These are phyloP conservation scores for Spheniscus mendiculus DNA, from an alignment of 2,113 vertebrate species.

Conservation along the genomic window DNA sequence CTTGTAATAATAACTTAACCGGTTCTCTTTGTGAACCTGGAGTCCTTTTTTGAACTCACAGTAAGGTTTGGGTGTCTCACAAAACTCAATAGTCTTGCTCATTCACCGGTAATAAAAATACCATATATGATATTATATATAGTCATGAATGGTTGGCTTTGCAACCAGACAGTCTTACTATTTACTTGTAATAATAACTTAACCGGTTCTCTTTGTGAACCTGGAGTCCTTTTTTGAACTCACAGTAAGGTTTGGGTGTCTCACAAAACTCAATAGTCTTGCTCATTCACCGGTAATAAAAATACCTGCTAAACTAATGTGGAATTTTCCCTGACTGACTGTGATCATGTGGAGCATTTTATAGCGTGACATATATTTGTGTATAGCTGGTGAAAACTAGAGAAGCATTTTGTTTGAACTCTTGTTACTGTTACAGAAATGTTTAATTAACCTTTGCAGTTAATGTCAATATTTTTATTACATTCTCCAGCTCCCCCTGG, in stretches of 20 bases:
- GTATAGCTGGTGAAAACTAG: background rate
- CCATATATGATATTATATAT: too few species aligned
- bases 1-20: background rate
- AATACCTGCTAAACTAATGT: background rate
- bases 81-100: background rate
- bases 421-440: background rate
- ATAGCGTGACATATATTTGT: background rate
- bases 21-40: background rate
- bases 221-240: background rate
- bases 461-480: slow-evolving; percentile 12
- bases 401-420: background rate
- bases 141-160: background rate
- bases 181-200: background rate
- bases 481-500: background rate
- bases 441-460: slow-evolving; percentile 40
- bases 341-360: background rate
- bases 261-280: background rate
- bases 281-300: background rate
- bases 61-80: background rate
- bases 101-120: background rate
- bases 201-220: background rate
- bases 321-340: background rate
- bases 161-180: background rate
- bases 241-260: background rate
- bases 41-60: background rate